Percentiles rank a stretch among this genome's conserved stretches.
Conservation (phyloP, 2,888 invertebrate species). For the Lottia gigantea region DNA sequence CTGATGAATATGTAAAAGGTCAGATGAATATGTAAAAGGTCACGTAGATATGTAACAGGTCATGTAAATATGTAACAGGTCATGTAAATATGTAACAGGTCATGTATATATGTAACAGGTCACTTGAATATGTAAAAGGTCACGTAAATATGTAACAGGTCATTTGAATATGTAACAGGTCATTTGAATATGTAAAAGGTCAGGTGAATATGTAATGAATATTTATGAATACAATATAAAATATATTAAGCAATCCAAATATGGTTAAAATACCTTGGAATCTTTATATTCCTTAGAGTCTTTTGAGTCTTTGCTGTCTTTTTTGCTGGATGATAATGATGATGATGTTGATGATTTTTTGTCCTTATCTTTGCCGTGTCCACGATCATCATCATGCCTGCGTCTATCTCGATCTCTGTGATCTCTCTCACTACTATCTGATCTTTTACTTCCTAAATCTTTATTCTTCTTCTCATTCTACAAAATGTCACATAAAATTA, state of each 20-base stretch:
- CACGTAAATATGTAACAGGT: neutral
- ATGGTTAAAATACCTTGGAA: too few relatives aligned
- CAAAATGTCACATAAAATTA: neutral
- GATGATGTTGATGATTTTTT: slow-evolving; percentile 20
- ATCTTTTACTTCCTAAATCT: neutral
- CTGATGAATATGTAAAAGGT: too few relatives aligned
- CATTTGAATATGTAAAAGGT: neutral
- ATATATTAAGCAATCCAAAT: too few relatives aligned
- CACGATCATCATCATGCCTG: neutral
- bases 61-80: too few relatives aligned
- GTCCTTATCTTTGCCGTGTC: slow-evolving; percentile 14
- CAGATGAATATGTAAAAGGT: too few relatives aligned
- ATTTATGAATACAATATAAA: too few relatives aligned
- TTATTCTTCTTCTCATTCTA: neutral
- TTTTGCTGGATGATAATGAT: slow-evolving; percentile 13
- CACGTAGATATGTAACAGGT: too few relatives aligned
- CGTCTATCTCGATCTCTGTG: neutral
- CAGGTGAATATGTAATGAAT: neutral
- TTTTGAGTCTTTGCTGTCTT: too few relatives aligned
- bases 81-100: too few relatives aligned
- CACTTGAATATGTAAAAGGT: neutral
- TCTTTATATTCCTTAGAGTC: too few relatives aligned
- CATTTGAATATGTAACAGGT: neutral
- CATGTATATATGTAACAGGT: neutral
- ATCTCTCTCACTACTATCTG: neutral